Base-by-base conservation (phyloP, 1,140 invertebrate genomes). In the Ceratosolen solmsi region DNA sequence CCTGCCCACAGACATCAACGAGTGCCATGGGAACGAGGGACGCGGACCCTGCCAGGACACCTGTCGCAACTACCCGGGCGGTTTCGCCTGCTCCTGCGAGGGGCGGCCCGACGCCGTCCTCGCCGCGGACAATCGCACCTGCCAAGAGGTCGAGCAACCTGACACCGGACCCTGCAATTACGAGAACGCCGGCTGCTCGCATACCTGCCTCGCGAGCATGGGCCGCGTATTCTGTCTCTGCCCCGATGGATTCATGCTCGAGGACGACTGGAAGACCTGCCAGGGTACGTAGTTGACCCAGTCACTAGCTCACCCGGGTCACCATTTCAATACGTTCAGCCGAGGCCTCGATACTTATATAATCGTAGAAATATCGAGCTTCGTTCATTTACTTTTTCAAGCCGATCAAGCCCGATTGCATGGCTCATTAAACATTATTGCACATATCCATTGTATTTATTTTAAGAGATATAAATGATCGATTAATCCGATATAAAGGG, bases 31-130 rank as follows among this genome's bases (percentile, higher is more conserved):
- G 76, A 92, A 94, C 82, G 94, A 94, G 86, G 94, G 94, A 0
- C 94, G 94, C 80, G 95, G 94, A 17, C 94, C 94, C 13, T 95
- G 94, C 87, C 93, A 95, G 87, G 94, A 94, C 80, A 92, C 89
- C 20, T 96, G 95, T 89, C 89, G 91, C 46, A 95, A 96, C 88
- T 92, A 92, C n/a, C 87, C 88, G 77, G 93, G 94, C n/a, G 92
- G 93, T 15, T 95, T 95, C 81, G 84, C 87, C 30, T 96, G 95
- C 86, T 92, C 91, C 9, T 95, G 95, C 89, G 92, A 93, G 13
- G 86, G 87, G 72, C 90, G 93, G 30, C 88, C 90, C 2, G 93
- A 93, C 51, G 94, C 93, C 30, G 84, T 91, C 25, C 91, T 95
- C 38, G 89, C 93, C 20, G 54, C 89, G 0, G 94, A 95, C 87